Base-by-base conservation (phyloP, 2,888 invertebrate species). In the Synanthedon myopaeformis region DNA sequence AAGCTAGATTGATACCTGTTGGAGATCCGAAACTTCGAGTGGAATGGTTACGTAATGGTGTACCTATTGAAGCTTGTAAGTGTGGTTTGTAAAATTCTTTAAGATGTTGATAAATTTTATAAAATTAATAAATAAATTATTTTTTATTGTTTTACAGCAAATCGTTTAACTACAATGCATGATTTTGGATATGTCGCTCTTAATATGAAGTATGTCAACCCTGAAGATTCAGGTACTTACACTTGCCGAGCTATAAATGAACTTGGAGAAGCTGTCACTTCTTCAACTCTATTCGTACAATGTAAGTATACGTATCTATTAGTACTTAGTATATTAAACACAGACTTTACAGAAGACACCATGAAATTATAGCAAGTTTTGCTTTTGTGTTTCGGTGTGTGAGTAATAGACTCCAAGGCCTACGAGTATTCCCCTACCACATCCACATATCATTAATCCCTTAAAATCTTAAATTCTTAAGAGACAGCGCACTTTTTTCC, bases 101-200 rank as follows among this genome's bases (percentile, higher is more conserved):
- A 10, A 49, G 12, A 19, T 19, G 13, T 10, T 49, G 35, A 19
- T 19, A 45, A 49, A 17, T 42, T 50, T 53, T 53, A 45, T 42
- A 51, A 49, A 23, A 45, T 41, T 49, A 19, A 19, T 13, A 17
- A 35, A 14, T 17, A 35, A 23, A 50, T 52, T 51, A 41, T 56
- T 52, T 41, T 35, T 51, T 51, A 8, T 49, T 54, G 57, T 54
- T 51, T 78, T 77, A 55, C 61, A 93, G 93, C 96, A n/a, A 96
- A 96, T 73, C 94, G 96, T 57, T 89, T 95, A 41, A 95, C 95
- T 49, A 97, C 97, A 10, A 96, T 97, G 93, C 96, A 98, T 74
- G 99, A 99, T 77, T 98, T 99, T 76, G 99, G 99, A 52, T 98
- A 97, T 76, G 98, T 98, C 28, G 97, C 97, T 45, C 88, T 96